phyloP scores from a whole-genome alignment of 1,140 invertebrate species.

The Drosophila kikkawai region DNA sequence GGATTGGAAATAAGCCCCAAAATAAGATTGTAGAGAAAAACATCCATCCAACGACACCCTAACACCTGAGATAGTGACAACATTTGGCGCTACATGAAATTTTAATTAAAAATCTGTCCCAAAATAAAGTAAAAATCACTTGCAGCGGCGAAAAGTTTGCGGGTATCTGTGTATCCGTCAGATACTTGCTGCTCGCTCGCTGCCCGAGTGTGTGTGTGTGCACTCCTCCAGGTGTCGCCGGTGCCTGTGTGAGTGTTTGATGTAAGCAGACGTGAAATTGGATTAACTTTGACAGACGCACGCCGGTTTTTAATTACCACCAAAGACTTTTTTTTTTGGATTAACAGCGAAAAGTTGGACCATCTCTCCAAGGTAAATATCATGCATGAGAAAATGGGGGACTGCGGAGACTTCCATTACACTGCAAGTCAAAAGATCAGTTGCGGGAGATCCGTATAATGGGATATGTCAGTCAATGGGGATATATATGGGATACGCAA shows the following conservation, averaged over 20 bases:
- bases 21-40: slow-evolving; percentile 28
- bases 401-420: slow-evolving; percentile 36
- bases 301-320: slow-evolving; percentile 75
- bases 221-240: slow-evolving; percentile 35
- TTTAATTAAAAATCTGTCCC: slow-evolving; percentile 82
- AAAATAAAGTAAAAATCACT: slow-evolving; percentile 73
- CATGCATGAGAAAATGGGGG: not conserved
- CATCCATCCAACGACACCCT: slow-evolving; percentile 32
- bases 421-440: slow-evolving; percentile 26
- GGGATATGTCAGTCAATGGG: slow-evolving; percentile 45
- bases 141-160: slow-evolving; percentile 39
- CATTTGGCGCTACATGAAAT: slow-evolving; percentile 76
- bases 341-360: slow-evolving; percentile 55
- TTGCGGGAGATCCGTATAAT: slow-evolving; percentile 43
- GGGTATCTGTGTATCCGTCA: slow-evolving; percentile 47
- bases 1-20: slow-evolving; percentile 49
- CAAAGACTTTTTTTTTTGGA: slow-evolving; percentile 59
- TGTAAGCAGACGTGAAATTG: slow-evolving; percentile 75
- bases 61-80: slow-evolving; percentile 48
- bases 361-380: slow-evolving; percentile 47
- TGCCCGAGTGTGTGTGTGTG: slow-evolving; percentile 10
- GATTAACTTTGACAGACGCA: slow-evolving; percentile 78
- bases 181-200: slow-evolving; percentile 35
- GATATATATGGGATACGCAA: not conserved
- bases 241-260: slow-evolving; percentile 31